Percentiles rank a stretch among this genome's conserved stretches.
phyloP scores from a whole-genome alignment of 2,113 vertebrate genomes.

The Epinephelus cyanopodus region DNA sequence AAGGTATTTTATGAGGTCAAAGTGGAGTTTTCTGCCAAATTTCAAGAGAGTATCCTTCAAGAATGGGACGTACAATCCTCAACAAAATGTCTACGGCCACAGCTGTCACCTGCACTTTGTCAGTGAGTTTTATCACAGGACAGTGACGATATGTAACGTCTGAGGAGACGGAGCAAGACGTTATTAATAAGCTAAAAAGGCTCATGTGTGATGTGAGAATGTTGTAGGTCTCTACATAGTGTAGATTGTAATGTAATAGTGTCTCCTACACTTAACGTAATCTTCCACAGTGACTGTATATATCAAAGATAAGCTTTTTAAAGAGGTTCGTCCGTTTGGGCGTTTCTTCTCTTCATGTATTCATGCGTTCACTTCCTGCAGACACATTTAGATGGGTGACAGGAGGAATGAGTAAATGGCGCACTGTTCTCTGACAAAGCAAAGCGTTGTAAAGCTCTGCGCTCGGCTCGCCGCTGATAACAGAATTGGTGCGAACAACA shows the following conservation, averaged over 20 bases:
- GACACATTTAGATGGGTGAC: constrained; percentile 20
- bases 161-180: too few species aligned
- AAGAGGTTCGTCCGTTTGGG: background rate
- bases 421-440: constrained; percentile 30
- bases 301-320: background rate
- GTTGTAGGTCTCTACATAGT: background rate
- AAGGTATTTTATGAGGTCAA: too few species aligned
- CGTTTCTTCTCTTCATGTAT: background rate
- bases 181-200: too few species aligned
- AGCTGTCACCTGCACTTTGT: too few species aligned
- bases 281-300: background rate
- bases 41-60: too few species aligned
- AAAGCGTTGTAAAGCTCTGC: background rate
- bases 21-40: too few species aligned
- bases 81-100: too few species aligned
- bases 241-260: background rate
- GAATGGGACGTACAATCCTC: too few species aligned
- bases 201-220: too few species aligned
- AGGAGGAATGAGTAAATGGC: constrained; percentile 21
- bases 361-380: background rate
- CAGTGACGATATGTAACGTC: too few species aligned
- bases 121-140: too few species aligned
- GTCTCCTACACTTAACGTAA: background rate
- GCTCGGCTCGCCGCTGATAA: constrained; percentile 1
- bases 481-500: constrained; percentile 32